phyloP scores from a whole-genome alignment of 2,797 vertebrate genomes.

The Pantherophis vulpinus region DNA sequence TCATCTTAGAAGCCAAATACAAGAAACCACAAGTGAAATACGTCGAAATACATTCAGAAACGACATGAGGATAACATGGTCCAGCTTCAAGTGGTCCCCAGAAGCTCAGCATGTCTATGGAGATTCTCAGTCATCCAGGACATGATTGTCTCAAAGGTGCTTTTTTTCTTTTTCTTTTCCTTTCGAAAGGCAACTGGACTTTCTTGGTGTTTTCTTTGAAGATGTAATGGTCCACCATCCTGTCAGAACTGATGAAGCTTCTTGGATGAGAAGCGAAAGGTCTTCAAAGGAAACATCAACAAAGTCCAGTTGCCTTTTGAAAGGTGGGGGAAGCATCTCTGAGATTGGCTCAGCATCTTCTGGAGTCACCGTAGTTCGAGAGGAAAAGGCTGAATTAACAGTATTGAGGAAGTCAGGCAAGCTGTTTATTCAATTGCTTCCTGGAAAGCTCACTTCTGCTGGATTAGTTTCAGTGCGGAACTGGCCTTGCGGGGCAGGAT shows the following conservation, averaged over 20 bases:
- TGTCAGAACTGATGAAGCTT: neutral
- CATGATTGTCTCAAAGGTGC: neutral
- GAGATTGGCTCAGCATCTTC: neutral
- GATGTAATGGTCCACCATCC: neutral
- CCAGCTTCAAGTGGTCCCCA: neutral
- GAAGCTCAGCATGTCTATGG: neutral
- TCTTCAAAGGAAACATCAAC: no score
- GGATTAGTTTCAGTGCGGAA: neutral
- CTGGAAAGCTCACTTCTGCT: neutral
- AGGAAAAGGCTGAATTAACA: neutral
- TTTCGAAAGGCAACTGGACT: neutral
- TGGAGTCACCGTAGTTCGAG: neutral
- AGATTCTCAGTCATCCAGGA: neutral
- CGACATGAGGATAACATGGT: neutral
- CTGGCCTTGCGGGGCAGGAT: no score
- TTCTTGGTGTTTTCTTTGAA: neutral
- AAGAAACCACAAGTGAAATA: neutral
- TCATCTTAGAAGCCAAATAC: neutral
- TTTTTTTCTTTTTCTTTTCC: accelerated
- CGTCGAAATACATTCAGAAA: neutral
- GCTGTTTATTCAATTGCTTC: neutral
- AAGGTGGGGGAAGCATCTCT: neutral
- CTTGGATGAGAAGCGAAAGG: no score
- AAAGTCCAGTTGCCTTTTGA: no score
- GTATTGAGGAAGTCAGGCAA: neutral